phyloP scores from a whole-genome alignment of 2,113 vertebrate species.

The Halcyon malimbica region DNA sequence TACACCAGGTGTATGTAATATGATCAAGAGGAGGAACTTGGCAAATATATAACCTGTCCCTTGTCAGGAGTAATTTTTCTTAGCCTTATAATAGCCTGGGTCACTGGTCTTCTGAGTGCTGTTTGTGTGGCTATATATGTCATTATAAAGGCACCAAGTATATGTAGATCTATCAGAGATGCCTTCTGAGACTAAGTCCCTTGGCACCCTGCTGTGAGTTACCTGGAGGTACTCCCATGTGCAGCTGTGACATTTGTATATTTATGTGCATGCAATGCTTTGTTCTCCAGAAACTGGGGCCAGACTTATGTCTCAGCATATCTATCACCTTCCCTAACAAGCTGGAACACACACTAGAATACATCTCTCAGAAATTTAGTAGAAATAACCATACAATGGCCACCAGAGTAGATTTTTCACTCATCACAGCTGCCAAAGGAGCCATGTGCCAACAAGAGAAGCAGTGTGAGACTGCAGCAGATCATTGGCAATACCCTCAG shows the following conservation, averaged over 20 bases:
- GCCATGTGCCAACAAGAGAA: neutral
- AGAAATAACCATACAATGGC: neutral
- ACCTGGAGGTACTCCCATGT: neutral
- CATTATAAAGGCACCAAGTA: neutral
- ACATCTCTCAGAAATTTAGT: fast-evolving
- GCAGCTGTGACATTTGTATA: neutral
- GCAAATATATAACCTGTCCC: neutral
- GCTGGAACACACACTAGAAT: neutral
- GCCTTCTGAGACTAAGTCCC: neutral
- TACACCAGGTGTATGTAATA: neutral
- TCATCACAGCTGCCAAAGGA: neutral
- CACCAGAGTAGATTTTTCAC: neutral
- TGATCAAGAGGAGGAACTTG: neutral
- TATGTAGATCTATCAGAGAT: neutral
- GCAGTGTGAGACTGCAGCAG: neutral
- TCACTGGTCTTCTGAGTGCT: neutral
- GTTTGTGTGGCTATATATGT: neutral
- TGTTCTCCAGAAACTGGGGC: neutral
- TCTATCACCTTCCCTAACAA: neutral
- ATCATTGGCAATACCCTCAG: neutral
- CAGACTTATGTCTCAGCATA: neutral
- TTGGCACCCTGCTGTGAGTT: neutral
- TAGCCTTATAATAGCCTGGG: neutral
- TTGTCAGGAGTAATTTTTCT: neutral
- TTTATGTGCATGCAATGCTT: neutral